Percentiles rank a stretch among this genome's conserved stretches.
Conservation (phyloP, 2,113 vertebrate species). For the Ctenomys sociabilis region DNA sequence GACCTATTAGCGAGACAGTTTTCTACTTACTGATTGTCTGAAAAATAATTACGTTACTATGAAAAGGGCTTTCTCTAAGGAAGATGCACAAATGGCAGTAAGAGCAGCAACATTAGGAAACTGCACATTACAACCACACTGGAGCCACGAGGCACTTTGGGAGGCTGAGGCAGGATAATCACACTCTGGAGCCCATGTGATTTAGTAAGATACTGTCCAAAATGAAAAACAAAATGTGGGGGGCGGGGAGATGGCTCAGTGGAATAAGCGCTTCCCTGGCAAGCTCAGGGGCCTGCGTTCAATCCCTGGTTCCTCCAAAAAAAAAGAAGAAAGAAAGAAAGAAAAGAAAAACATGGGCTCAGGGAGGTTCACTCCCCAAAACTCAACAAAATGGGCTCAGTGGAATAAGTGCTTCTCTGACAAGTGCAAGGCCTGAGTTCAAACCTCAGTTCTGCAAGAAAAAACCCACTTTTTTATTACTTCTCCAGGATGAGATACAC, state of each 20-base stretch:
- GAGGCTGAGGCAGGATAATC: background rate
- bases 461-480: background rate
- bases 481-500: background rate
- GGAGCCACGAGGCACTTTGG: background rate
- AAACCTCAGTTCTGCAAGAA: background rate
- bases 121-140: background rate
- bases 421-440: no score
- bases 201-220: background rate
- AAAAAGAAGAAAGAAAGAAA: no score
- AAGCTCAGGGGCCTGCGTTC: no score
- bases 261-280: no score
- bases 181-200: background rate
- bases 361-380: background rate
- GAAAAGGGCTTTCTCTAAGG: background rate
- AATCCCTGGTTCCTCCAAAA: no score
- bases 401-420: no score
- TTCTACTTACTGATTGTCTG: slow-evolving; percentile 26
- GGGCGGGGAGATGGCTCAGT: no score
- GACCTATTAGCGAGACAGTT: background rate
- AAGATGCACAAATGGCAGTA: background rate
- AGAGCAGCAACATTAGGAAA: background rate
- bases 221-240: background rate
- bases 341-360: no score
- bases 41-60: slow-evolving; percentile 17
- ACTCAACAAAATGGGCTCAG: background rate